Base-by-base conservation (phyloP, 2,113 vertebrate genomes). In the Perca flavescens region DNA sequence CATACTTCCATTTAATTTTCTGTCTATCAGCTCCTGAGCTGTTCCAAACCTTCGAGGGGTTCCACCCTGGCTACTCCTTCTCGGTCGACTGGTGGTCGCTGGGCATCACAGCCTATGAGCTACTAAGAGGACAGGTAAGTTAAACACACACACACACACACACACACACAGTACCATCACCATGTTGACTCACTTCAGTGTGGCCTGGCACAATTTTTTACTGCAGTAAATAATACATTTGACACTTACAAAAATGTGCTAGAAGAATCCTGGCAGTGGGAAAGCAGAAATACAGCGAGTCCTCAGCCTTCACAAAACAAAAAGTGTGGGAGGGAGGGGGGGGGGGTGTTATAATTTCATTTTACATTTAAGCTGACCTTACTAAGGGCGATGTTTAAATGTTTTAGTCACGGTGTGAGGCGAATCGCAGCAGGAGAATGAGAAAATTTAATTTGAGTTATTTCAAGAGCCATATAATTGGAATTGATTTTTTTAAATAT, bases 41-140 rank as follows among this genome's bases (percentile, higher is more conserved):
- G 91, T 99, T 99, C 75, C 96, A 91, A 92, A 92, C 93, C 40
- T 93, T 92, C 2, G 93, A 96, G 52, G 95, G 95, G 58, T 95
- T 93, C 68, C 95, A 97, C 73, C 92, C 94, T 0, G 95, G 97
- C 31, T 99, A 99, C 79, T 97, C 97, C 79, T 99, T 97, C 16
- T 96, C 96, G 0, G 96, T 96, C 12, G 96, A 96, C 90, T 96
- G 96, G 96, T 96, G 96, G 96, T 96, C 96, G 1, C 82, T 96
- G 81, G 96, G 96, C 36, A 95, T 99, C 93, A 99, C 98, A 0
- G 97, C 97, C 1, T 99, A 99, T 0, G 98, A 99, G 90, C 96
- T 99, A 46, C 93, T 99, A 14, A 93, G 97, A 92, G 96, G 97
- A 91, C 96, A 97, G 96, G 98, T 99, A 92, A 43, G 40, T 43